phyloP scores from a whole-genome alignment of 2,113 vertebrate genomes.

The Elgaria multicarinata region DNA sequence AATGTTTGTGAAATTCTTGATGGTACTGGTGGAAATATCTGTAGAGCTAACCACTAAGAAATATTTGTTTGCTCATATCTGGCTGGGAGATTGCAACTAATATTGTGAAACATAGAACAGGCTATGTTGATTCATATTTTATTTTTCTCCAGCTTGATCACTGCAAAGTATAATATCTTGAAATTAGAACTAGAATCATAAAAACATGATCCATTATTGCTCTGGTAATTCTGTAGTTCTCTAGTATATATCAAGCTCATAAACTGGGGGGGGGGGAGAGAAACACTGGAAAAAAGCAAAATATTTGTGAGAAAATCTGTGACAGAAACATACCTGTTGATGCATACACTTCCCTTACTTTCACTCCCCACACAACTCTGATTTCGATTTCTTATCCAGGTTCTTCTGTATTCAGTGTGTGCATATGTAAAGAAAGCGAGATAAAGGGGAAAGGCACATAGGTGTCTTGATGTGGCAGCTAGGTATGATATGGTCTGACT shows the following conservation, averaged over 20 bases:
- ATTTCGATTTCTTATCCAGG: not conserved
- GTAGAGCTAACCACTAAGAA: not conserved
- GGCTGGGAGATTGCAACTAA: not conserved
- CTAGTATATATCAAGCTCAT: not conserved
- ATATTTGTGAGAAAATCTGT: not conserved
- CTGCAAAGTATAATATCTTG: not conserved
- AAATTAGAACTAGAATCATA: not conserved
- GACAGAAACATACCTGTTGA: not conserved
- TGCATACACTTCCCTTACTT: not conserved
- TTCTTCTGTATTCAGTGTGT: not conserved
- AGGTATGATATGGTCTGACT: not conserved
- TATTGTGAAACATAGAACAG: not conserved
- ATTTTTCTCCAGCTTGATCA: not conserved
- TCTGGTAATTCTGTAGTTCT: not conserved
- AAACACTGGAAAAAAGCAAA: not conserved
- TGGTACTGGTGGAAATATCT: not conserved
- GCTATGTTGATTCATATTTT: not conserved
- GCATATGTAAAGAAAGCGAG: not conserved
- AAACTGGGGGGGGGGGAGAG: not conserved
- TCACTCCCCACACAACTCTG: not conserved
- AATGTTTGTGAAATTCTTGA: constrained; percentile 12
- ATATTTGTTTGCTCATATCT: constrained; percentile 5
- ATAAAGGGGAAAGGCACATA: not conserved
- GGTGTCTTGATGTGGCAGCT: not conserved
- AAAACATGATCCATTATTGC: not conserved